Evolutionary conservation across 2,113 vertebrate species (phyloP).

Genomic region (Pelecanoides urinatrix): DNA sequence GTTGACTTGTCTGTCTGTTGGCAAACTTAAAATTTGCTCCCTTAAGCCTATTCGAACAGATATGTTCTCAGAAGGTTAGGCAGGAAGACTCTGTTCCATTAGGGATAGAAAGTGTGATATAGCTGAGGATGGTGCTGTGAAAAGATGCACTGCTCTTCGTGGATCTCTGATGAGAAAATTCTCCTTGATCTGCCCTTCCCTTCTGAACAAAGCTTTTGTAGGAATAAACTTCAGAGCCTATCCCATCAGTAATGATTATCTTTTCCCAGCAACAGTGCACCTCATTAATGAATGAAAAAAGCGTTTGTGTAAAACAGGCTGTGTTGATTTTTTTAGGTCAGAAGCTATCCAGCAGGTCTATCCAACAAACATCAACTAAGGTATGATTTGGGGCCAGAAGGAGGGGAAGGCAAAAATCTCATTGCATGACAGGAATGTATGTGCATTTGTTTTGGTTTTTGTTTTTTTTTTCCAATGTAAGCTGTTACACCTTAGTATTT

Average conservation of each 20-base stretch:
- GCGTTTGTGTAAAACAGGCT: not conserved
- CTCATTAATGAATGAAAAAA: not conserved
- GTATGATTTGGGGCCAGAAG: not conserved
- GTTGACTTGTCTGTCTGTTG: not conserved
- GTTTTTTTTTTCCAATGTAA: not conserved
- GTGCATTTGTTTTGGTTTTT: not conserved
- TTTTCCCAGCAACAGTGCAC: not conserved
- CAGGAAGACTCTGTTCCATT: not conserved
- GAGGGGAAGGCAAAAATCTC: not conserved
- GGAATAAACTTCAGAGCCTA: not conserved
- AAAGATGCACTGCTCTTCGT: not conserved
- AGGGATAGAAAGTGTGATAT: not conserved
- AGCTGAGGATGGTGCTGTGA: not conserved
- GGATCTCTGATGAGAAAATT: not conserved
- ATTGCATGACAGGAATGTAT: not conserved
- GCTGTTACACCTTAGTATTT: not conserved
- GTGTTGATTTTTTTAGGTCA: not conserved
- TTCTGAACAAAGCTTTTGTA: not conserved
- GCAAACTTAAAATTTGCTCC: not conserved
- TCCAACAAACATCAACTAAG: not conserved
- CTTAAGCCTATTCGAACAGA: not conserved
- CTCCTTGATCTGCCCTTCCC: not conserved
- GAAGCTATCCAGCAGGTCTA: not conserved
- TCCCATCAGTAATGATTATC: not conserved
- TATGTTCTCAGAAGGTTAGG: not conserved